Evolutionary conservation across 2,888 invertebrate species (phyloP).

Genomic region (Drosophila nr. perissopoda): DNA sequence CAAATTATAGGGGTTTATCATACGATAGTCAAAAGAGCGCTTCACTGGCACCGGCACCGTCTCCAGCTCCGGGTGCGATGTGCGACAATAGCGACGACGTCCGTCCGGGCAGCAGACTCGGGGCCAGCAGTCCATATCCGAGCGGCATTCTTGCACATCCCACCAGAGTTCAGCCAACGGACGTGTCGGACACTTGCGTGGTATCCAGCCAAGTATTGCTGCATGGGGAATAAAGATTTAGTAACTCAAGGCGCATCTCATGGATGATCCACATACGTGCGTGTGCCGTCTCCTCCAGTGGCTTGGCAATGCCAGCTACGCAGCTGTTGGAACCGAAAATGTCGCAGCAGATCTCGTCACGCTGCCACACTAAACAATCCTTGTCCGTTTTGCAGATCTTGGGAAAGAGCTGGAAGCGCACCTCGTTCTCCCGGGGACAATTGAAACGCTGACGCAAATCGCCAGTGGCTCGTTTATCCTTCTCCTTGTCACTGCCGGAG

Average conservation of each 20-base stretch:
- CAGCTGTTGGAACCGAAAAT: constrained; percentile 86
- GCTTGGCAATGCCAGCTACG: constrained; percentile 87
- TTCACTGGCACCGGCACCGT: constrained; percentile 87
- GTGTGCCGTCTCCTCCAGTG: constrained; percentile 84
- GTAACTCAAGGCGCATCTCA: fast-evolving
- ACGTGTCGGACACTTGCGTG: constrained; percentile 89
- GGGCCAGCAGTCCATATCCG: constrained; percentile 90
- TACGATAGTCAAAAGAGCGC: constrained; percentile 88
- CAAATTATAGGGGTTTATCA: constrained; percentile 67
- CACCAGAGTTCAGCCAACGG: constrained; percentile 90
- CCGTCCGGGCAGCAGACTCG: constrained; percentile 91
- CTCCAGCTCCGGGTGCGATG: constrained; percentile 89
- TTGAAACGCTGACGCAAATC: constrained; percentile 74
- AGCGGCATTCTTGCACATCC: constrained; percentile 89
- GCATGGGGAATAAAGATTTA: constrained; percentile 39
- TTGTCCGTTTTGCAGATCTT: constrained; percentile 82
- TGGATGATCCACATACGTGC: constrained; percentile 69
- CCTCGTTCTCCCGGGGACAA: constrained; percentile 85
- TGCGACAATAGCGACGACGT: constrained; percentile 89
- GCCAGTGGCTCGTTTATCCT: constrained; percentile 69
- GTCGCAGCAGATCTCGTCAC: constrained; percentile 84
- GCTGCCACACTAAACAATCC: constrained; percentile 83
- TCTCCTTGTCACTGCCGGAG: constrained; percentile 82
- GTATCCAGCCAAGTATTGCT: constrained; percentile 90
- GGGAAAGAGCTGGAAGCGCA: constrained; percentile 84